A percentile compares a stretch with the other conserved stretches of the same genome.
Conservation (phyloP, 2,113 vertebrate genomes). For the Saccopteryx leptura region DNA sequence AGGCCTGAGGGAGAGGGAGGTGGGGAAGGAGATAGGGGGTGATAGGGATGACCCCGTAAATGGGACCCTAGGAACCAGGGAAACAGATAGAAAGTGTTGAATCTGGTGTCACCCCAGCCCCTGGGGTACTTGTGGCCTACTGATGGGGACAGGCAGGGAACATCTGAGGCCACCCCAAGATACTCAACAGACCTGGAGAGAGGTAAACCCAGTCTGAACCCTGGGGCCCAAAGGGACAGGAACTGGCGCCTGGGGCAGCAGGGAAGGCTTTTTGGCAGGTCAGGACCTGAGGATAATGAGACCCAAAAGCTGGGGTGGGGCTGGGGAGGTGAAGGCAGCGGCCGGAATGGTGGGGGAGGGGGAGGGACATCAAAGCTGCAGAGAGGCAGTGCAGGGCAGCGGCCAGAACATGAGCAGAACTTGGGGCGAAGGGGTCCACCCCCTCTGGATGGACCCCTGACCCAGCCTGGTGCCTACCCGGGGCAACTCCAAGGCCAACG, state of each 20-base stretch:
- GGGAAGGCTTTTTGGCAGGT: not conserved
- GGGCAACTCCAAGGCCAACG: not conserved
- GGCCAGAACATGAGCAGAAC: not conserved
- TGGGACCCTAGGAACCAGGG: not conserved
- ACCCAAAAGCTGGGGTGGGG: not conserved
- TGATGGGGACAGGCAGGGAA: not conserved
- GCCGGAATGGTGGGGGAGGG: not conserved
- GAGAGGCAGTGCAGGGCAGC: not conserved
- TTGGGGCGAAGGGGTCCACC: not conserved
- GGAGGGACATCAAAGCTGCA: not conserved
- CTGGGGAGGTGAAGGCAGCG: not conserved
- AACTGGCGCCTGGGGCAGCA: not conserved
- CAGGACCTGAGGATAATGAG: not conserved
- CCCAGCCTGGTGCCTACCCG: not conserved
- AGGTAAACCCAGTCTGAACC: not conserved
- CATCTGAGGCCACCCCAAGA: not conserved
- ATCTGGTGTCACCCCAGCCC: not conserved
- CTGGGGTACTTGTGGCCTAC: not conserved
- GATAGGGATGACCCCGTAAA: not conserved
- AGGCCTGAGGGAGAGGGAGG: not conserved
- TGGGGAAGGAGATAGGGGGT: not conserved
- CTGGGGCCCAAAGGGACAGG: not conserved
- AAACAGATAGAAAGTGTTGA: too few relatives aligned
- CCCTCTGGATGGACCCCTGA: not conserved
- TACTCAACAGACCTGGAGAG: not conserved